Percentiles rank a stretch among this genome's conserved stretches.
These are phyloP conservation scores for Syngnathus acus DNA, from an alignment of 2,797 vertebrate species.

Conservation along the genomic window DNA sequence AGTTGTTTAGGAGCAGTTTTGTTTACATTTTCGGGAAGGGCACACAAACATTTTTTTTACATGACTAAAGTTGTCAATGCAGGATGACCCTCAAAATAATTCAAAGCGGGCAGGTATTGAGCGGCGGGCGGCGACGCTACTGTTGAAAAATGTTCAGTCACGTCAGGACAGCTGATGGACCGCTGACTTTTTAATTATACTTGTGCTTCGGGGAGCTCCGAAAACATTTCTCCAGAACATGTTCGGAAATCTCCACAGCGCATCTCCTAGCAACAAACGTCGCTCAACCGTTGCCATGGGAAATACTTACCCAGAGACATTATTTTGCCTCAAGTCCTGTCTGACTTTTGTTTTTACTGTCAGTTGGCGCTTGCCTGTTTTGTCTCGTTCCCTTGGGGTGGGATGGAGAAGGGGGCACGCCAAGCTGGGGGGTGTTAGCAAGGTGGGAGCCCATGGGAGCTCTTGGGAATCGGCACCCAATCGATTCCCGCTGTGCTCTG, in stretches of 20 bases:
- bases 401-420: not conserved
- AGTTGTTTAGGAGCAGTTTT: not conserved
- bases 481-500: not conserved
- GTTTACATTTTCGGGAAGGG: not conserved
- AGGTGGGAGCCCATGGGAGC: not conserved
- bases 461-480: not conserved
- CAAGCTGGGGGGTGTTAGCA: not conserved
- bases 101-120: not conserved
- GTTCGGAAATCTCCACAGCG: not conserved
- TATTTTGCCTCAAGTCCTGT: not conserved
- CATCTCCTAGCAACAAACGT: slow-evolving; percentile 11
- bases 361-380: not conserved
- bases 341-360: not conserved
- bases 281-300: slow-evolving; percentile 8
- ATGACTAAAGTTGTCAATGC: not conserved
- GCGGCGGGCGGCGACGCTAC: not conserved
- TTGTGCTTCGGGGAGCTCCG: not conserved
- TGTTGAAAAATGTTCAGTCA: slow-evolving; percentile 7
- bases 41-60: not conserved
- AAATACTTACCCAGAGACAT: slow-evolving; percentile 7
- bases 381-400: not conserved
- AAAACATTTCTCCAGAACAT: not conserved
- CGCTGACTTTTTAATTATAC: slow-evolving; percentile 6
- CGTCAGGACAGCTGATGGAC: slow-evolving; percentile 7
- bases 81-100: not conserved